Percentiles rank a stretch among this genome's conserved stretches.
These are phyloP conservation scores for Steinernema scapterisci DNA, from an alignment of 2,888 invertebrate species.

Conservation along the genomic window DNA sequence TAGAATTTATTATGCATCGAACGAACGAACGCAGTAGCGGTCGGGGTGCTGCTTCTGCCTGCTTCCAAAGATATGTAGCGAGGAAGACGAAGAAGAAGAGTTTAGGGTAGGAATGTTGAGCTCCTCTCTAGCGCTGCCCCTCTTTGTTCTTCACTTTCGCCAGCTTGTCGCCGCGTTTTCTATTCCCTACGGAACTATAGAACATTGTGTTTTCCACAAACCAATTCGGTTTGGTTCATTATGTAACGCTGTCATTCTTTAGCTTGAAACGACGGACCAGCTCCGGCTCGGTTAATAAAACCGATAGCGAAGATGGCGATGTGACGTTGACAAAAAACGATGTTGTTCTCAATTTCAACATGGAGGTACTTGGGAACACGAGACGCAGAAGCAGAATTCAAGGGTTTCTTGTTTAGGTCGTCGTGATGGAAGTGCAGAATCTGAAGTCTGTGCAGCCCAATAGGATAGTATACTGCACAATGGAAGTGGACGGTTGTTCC, in stretches of 20 bases:
- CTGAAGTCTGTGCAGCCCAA: slow-evolving; percentile 93
- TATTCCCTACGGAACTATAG: slow-evolving; percentile 29
- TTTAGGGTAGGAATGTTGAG: not conserved
- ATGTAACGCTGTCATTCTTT: slow-evolving; percentile 43
- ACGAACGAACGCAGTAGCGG: no score
- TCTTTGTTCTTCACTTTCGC: slow-evolving; percentile 22
- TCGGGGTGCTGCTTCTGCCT: no score
- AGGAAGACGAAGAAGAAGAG: not conserved
- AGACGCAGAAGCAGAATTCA: not conserved
- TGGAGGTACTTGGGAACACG: slow-evolving; percentile 78
- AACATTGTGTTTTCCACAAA: slow-evolving; percentile 13
- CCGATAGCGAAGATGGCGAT: slow-evolving; percentile 90
- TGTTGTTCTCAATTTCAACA: slow-evolving; percentile 77
- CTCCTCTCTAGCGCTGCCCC: slow-evolving; percentile 12
- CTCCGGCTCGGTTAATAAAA: slow-evolving; percentile 73
- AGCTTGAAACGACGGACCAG: slow-evolving; percentile 67
- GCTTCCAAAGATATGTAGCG: no score
- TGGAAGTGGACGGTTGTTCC: slow-evolving; percentile 99
- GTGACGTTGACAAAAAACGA: slow-evolving; percentile 95
- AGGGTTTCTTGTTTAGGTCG: slow-evolving; percentile 75
- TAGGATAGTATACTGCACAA: slow-evolving; percentile 98
- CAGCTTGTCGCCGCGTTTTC: slow-evolving; percentile 14
- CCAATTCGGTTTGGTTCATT: not conserved
- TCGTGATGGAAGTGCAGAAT: slow-evolving; percentile 98
- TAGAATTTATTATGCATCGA: no score